These are phyloP conservation scores for Caenorhabditis becei DNA, from an alignment of 2,888 invertebrate species.

Conservation along the genomic window DNA sequence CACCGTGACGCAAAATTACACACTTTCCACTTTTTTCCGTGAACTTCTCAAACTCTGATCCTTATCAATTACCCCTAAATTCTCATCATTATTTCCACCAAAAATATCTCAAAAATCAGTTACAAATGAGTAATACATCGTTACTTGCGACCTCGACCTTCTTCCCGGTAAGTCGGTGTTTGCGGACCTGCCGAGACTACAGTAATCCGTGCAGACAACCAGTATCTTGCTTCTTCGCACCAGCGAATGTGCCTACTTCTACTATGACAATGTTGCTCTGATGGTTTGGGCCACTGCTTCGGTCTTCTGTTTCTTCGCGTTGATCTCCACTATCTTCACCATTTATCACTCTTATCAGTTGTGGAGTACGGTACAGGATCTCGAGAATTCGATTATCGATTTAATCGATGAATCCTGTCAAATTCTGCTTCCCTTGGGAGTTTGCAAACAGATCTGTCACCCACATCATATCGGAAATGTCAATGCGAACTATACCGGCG, in stretches of 20 bases:
- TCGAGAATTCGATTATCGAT: conserved; percentile 40
- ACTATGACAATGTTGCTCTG: conserved; percentile 16
- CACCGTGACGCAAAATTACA: no score
- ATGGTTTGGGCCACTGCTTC: conserved; percentile 31
- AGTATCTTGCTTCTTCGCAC: no score
- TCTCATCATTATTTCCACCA: no score
- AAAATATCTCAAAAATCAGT: no score
- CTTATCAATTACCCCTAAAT: no score
- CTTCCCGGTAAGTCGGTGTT: no score
- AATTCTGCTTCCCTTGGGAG: conserved; percentile 37
- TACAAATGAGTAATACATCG: no score
- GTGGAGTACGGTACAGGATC: conserved; percentile 37
- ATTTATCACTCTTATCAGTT: conserved; percentile 37
- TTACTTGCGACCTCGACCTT: no score
- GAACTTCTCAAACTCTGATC: no score
- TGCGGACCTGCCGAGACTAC: no score
- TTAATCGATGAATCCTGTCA: conserved; percentile 45
- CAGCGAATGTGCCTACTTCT: conserved; percentile 25
- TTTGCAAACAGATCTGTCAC: conserved; percentile 49
- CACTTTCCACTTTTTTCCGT: no score
- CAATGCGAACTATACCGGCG: conserved; percentile 39
- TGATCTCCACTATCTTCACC: conserved; percentile 30
- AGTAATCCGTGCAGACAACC: no score
- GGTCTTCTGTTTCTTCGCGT: conserved; percentile 24
- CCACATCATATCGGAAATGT: conserved; percentile 36